These are phyloP conservation scores for Pectinophora gossypiella DNA, from an alignment of 1,140 invertebrate species.

Conservation along the genomic window DNA sequence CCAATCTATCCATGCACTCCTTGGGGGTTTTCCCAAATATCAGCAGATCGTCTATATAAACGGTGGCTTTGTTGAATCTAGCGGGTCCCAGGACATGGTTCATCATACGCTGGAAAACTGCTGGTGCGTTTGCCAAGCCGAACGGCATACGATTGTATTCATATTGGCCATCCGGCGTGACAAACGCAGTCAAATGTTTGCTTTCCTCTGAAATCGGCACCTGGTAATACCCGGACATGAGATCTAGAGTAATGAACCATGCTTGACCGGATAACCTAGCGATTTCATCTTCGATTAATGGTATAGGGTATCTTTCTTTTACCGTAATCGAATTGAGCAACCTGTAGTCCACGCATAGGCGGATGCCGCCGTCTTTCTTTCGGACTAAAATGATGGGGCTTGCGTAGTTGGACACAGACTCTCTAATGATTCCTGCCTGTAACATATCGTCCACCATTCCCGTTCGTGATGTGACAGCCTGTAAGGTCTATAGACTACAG, in stretches of 20 bases:
- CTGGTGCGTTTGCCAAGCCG: no score
- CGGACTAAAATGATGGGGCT: slow-evolving; percentile 18
- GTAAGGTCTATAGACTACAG: slow-evolving; percentile 6
- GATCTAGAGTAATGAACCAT: slow-evolving; percentile 6
- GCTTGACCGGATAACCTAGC: slow-evolving; percentile 4
- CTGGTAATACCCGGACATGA: slow-evolving; percentile 23
- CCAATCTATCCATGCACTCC: no score
- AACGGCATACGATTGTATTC: no score
- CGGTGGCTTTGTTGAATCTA: no score
- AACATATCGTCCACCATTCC: slow-evolving; percentile 6
- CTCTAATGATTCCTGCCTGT: slow-evolving; percentile 36
- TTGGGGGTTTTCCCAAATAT: no score
- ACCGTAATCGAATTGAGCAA: slow-evolving; percentile 6
- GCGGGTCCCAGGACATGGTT: no score
- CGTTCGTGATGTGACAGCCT: slow-evolving; percentile 7
- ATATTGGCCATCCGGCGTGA: neutral
- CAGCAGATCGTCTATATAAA: no score
- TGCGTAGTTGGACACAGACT: slow-evolving; percentile 29
- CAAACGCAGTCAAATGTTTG: no score
- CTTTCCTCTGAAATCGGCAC: slow-evolving; percentile 16
- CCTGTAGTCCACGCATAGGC: slow-evolving; percentile 7
- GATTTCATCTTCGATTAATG: slow-evolving; percentile 9
- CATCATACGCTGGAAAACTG: no score
- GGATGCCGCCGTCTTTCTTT: slow-evolving; percentile 15
- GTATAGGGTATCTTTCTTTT: slow-evolving; percentile 9